Evolutionary conservation across 1,140 invertebrate species (phyloP).

Genomic region (Apis dorsata): DNA sequence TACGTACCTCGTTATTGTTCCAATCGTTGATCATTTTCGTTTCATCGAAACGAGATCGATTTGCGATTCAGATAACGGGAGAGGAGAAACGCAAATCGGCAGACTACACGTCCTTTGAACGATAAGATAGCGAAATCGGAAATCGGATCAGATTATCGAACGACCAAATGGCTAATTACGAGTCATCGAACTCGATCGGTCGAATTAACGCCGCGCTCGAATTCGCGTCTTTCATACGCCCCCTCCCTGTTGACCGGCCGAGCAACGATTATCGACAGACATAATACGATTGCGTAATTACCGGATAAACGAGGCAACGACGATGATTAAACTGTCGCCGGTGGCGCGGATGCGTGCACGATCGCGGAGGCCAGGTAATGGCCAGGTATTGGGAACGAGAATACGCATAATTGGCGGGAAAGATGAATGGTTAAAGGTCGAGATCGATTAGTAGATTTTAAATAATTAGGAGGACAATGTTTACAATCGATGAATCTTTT

Average conservation of each 20-base stretch:
- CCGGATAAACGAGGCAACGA: slow-evolving; percentile 40
- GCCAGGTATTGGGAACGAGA: not conserved
- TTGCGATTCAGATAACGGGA: too few relatives aligned
- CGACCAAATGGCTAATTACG: slow-evolving; percentile 1
- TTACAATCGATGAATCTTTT: not conserved
- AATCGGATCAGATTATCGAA: not conserved
- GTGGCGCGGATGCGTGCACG: not conserved
- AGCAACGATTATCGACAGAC: slow-evolving; percentile 43
- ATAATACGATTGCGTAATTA: slow-evolving; percentile 53
- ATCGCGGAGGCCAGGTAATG: not conserved
- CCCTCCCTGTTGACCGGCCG: slow-evolving; percentile 15
- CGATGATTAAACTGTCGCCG: slow-evolving; percentile 45
- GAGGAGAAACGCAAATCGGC: rapidly evolving
- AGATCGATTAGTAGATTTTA: not conserved
- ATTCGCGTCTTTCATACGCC: slow-evolving; percentile 14
- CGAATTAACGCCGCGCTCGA: not conserved
- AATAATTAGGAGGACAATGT: not conserved
- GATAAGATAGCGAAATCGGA: slow-evolving; percentile 31
- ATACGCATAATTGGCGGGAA: not conserved
- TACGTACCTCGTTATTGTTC: too few relatives aligned
- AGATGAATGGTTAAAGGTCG: too few relatives aligned
- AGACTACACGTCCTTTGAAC: too few relatives aligned
- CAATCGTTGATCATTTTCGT: too few relatives aligned
- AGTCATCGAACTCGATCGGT: not conserved
- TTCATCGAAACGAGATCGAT: too few relatives aligned